phyloP scores from a whole-genome alignment of 1,140 invertebrate genomes.

The Drosophila sucinea region DNA sequence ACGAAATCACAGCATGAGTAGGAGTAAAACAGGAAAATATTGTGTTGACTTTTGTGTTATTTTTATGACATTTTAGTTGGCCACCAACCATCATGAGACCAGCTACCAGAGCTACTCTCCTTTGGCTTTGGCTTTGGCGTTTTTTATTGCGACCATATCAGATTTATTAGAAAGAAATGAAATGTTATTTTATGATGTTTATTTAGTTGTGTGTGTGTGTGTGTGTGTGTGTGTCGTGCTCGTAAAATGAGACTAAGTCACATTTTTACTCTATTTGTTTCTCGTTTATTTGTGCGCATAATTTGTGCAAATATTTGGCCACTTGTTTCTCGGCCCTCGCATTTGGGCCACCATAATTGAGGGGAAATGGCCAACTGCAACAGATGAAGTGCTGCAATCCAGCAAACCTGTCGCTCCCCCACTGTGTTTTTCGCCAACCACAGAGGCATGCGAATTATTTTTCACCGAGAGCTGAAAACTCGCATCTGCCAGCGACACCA shows the following conservation, averaged over 20 bases:
- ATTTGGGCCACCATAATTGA: neutral
- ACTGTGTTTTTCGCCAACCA: neutral
- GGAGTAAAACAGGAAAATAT: slow-evolving; percentile 16
- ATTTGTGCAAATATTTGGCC: slow-evolving; percentile 57
- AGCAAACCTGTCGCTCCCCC: neutral
- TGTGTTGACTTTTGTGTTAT: slow-evolving; percentile 71
- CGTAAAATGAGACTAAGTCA: slow-evolving; percentile 20
- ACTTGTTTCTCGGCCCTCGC: slow-evolving; percentile 22
- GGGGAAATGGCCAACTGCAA: neutral
- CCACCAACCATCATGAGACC: slow-evolving; percentile 37
- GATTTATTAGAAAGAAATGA: slow-evolving; percentile 74
- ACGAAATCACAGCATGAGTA: slow-evolving; percentile 24
- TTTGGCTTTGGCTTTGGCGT: slow-evolving; percentile 18
- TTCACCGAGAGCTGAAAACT: neutral
- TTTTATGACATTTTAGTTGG: slow-evolving; percentile 76
- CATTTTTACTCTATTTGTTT: slow-evolving; percentile 6
- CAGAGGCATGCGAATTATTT: neutral
- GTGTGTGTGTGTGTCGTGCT: neutral
- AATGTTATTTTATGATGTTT: slow-evolving; percentile 72
- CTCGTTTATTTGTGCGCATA: slow-evolving; percentile 38
- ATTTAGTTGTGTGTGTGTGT: slow-evolving; percentile 43
- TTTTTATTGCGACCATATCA: slow-evolving; percentile 66
- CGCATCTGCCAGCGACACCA: neutral
- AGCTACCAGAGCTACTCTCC: neutral
- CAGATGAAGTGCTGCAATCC: neutral